A percentile compares a stretch with the other conserved stretches of the same genome.
Evolutionary conservation across 2,797 vertebrate species (phyloP).

Genomic region (Paratrypauchen microcephalus): DNA sequence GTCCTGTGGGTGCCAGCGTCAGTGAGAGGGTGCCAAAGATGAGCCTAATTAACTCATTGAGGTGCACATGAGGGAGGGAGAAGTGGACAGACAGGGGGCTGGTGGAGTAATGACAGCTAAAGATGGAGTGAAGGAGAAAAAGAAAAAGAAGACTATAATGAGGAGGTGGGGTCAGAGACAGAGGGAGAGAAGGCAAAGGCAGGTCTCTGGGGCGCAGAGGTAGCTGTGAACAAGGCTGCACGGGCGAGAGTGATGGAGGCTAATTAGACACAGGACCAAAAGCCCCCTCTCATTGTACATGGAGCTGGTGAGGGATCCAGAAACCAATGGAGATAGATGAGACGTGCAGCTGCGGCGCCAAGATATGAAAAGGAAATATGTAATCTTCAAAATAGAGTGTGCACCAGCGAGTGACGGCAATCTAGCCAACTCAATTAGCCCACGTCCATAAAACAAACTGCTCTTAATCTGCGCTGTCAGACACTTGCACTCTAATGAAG

Average conservation of each 20-base stretch:
- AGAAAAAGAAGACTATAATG: conserved; percentile 50
- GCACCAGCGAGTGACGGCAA: conserved; percentile 51
- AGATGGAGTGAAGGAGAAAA: conserved; percentile 45
- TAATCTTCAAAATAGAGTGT: conserved; percentile 62
- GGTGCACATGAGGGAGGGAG: conserved; percentile 28
- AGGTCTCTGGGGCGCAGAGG: conserved; percentile 66
- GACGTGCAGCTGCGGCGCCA: conserved; percentile 51
- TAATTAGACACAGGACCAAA: conserved; percentile 69
- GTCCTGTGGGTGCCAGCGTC: conserved; percentile 66
- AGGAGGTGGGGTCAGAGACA: conserved; percentile 55
- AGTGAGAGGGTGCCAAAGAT: conserved; percentile 66
- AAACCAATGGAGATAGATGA: conserved; percentile 66
- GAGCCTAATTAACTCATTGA: conserved; percentile 82
- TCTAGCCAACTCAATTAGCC: conserved; percentile 76
- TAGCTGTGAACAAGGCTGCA: conserved; percentile 51
- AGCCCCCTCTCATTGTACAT: conserved; percentile 51
- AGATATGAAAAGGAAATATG: conserved; percentile 75
- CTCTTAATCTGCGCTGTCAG: conserved; percentile 70
- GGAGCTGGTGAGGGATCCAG: conserved; percentile 35
- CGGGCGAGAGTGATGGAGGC: conserved; percentile 64
- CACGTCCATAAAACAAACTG: conserved; percentile 74
- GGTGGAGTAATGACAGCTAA: conserved; percentile 54
- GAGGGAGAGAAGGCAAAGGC: conserved; percentile 47
- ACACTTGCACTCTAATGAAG: conserved; percentile 52
- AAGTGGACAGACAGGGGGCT: conserved; percentile 27